Evolutionary conservation across 2,888 invertebrate genomes (phyloP).

Genomic region (Pseudoips prasinana): DNA sequence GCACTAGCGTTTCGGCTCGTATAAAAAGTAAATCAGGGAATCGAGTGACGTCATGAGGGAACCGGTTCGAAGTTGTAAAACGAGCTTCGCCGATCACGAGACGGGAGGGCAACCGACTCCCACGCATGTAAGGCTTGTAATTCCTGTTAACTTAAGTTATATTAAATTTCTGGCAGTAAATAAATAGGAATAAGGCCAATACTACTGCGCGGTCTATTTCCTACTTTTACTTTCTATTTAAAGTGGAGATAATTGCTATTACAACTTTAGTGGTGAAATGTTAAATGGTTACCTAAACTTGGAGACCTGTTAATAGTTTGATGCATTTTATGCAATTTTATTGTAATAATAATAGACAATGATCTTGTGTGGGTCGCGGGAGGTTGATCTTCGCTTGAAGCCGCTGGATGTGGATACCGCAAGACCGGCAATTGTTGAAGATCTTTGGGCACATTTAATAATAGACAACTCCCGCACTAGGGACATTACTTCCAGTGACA

Average conservation of each 20-base stretch:
- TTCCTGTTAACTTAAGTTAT: slow-evolving; percentile 28
- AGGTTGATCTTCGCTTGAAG: no score
- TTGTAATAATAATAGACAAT: no score
- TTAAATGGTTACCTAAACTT: no score
- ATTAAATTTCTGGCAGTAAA: slow-evolving; percentile 8
- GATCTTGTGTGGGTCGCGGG: no score
- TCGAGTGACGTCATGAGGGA: slow-evolving; percentile 29
- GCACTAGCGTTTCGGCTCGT: slow-evolving; percentile 28
- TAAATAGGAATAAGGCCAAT: slow-evolving; percentile 23
- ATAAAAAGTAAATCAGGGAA: slow-evolving; percentile 29
- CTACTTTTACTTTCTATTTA: slow-evolving; percentile 24
- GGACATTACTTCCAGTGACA: no score
- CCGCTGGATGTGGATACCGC: no score
- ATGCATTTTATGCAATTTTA: no score
- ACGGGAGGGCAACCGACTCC: slow-evolving; percentile 35
- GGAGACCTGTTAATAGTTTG: no score
- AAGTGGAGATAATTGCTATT: slow-evolving; percentile 9
- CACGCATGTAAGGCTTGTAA: slow-evolving; percentile 33
- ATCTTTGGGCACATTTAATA: no score
- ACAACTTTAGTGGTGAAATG: no score
- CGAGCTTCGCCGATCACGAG: slow-evolving; percentile 29
- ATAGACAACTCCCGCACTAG: no score
- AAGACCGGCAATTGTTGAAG: no score
- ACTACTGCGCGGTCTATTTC: slow-evolving; percentile 15
- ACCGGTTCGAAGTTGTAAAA: slow-evolving; percentile 34